A percentile compares a stretch with the other conserved stretches of the same genome.
These are phyloP conservation scores for Masticophis lateralis DNA, from an alignment of 2,797 vertebrate genomes.

Conservation along the genomic window DNA sequence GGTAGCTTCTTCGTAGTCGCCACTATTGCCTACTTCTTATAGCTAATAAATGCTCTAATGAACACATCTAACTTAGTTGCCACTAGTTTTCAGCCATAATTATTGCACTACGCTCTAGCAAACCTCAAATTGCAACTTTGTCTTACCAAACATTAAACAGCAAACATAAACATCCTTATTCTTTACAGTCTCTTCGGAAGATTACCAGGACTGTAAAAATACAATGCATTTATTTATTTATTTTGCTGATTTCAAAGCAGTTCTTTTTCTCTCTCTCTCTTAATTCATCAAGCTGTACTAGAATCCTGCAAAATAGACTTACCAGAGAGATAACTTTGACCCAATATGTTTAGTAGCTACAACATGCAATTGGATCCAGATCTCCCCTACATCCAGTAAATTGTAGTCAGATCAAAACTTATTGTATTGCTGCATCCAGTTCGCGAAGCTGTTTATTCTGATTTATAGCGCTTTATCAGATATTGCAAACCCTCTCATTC, in stretches of 20 bases:
- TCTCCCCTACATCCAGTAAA: neutral
- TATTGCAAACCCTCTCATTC: neutral
- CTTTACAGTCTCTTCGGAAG: neutral
- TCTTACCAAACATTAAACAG: neutral
- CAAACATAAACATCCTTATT: neutral
- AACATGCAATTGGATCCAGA: neutral
- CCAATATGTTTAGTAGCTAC: neutral
- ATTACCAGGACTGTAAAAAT: neutral
- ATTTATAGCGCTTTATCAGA: neutral
- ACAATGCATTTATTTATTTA: neutral
- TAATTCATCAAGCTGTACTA: neutral
- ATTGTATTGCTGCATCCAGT: neutral
- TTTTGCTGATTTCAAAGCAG: neutral
- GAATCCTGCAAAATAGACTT: neutral
- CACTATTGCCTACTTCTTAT: conserved; percentile 54
- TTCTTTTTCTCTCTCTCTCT: neutral
- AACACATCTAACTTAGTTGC: conserved; percentile 52
- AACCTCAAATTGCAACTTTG: neutral
- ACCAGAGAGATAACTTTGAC: neutral
- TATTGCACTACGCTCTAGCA: conserved; percentile 45
- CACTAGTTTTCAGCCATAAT: conserved; percentile 52
- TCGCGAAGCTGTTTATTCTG: neutral
- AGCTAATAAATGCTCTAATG: conserved; percentile 59
- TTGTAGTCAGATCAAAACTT: neutral
- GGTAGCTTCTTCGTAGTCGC: conserved; percentile 34